Base-by-base conservation (phyloP, 2,797 vertebrate genomes). In the Clarias fuscus region DNA sequence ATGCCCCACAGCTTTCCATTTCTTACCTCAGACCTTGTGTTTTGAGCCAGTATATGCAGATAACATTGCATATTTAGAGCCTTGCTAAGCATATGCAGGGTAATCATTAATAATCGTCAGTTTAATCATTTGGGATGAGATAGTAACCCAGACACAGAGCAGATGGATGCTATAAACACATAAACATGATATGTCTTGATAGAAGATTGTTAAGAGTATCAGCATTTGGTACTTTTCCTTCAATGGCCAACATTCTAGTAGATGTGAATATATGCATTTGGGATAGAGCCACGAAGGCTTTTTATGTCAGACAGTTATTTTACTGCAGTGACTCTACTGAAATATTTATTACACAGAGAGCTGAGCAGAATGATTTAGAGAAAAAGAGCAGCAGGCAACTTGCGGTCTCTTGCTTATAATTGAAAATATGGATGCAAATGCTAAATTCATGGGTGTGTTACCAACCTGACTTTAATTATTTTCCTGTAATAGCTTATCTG, bases 231-330 rank as follows among this genome's bases (percentile, higher is more conserved):
- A 20, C n/a, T 30, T 56, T 56, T 76, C 15, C 30, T 20, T 3
- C 22, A 73, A 43, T 27, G 7, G 48, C n/a, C 14, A 18, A 7
- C 43, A 17, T 56, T 76, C 48, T 76, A 56, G 48, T 30, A 76
- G 53, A 76, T n/a, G 30, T 76, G 73, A 53, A 27, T 56, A 56
- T n/a, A 76, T 56, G 48, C 48, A 11, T 58, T 76, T 58, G 53
- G 73, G 53, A 76, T 53, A 56, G 53, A 76, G 73, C 73, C 73
- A 76, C 17, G 0, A 53, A 76, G 53, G 73, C 73, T 76, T 76
- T 76, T 76, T 76, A 76, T 8, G 48, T 56, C 24, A 18, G 73
- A 58, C 73, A 30, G n/a, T 76, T 76, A 58, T 76, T 76, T 72
- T 72, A 72, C 22, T 72, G 20, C 40, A 72, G 10, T 76, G 73